These are phyloP conservation scores for Philopotamus ludificatus DNA, from an alignment of 1,140 invertebrate genomes.

Conservation along the genomic window DNA sequence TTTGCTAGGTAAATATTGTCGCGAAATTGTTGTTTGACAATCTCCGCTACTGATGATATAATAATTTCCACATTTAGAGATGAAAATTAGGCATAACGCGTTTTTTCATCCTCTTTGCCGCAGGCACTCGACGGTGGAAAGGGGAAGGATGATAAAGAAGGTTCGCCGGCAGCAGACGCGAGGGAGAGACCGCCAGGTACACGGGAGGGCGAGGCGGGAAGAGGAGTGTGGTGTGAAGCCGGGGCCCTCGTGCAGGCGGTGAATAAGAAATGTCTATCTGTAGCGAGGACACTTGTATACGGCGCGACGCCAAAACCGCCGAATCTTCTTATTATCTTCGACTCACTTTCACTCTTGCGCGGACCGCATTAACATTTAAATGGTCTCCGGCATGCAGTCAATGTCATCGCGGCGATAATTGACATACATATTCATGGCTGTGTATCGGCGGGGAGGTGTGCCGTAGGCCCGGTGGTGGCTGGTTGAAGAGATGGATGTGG, in stretches of 20 bases:
- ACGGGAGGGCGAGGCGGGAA: background rate
- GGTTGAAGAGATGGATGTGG: background rate
- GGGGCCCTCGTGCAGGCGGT: slow-evolving; percentile 7
- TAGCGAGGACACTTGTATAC: background rate
- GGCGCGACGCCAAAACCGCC: too few species aligned
- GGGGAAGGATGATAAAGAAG: slow-evolving; percentile 13
- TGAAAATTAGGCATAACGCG: slow-evolving; percentile 38
- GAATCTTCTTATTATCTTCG: background rate
- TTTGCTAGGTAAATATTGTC: too few species aligned
- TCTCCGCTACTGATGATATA: slow-evolving; percentile 23
- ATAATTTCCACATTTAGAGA: slow-evolving; percentile 39
- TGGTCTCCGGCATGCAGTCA: too few species aligned
- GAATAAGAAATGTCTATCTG: slow-evolving; percentile 9
- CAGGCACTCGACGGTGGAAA: slow-evolving; percentile 23
- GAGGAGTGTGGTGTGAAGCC: background rate
- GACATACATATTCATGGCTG: too few species aligned
- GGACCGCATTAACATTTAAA: background rate
- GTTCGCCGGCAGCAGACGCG: background rate
- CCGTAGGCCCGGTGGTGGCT: too few species aligned
- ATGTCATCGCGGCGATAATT: too few species aligned
- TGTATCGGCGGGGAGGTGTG: too few species aligned
- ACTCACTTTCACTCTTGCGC: background rate
- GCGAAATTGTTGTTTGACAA: too few species aligned
- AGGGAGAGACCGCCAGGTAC: background rate
- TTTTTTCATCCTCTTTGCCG: slow-evolving; percentile 36